A percentile compares a stretch with the other conserved stretches of the same genome.
Evolutionary conservation across 2,888 invertebrate genomes (phyloP).

Genomic region (Acleris sparsana): DNA sequence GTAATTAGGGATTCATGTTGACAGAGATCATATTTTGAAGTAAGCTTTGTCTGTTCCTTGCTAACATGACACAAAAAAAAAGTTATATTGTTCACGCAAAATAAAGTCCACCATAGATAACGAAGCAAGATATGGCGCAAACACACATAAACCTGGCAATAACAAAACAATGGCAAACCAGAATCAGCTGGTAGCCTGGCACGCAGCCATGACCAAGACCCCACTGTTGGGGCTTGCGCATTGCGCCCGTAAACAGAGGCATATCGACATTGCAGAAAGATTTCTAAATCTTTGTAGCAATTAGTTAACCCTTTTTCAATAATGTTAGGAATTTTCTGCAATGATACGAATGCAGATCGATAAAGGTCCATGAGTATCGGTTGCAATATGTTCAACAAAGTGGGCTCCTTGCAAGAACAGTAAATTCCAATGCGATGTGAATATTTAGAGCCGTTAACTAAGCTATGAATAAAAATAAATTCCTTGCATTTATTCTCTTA

Average conservation of each 20-base stretch:
- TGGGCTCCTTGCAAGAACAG: too few relatives aligned
- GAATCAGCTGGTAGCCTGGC: slow-evolving; percentile 64
- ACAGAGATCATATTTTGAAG: not conserved
- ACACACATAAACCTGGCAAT: not conserved
- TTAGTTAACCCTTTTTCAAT: not conserved
- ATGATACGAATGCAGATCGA: too few relatives aligned
- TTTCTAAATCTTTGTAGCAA: not conserved
- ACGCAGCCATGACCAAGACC: slow-evolving; percentile 49
- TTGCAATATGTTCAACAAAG: too few relatives aligned
- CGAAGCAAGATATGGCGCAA: slow-evolving; percentile 5
- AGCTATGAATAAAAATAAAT: too few relatives aligned
- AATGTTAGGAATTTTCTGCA: not conserved
- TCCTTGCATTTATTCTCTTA: not conserved
- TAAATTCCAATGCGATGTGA: too few relatives aligned
- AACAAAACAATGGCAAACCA: slow-evolving; percentile 30
- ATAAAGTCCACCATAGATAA: not conserved
- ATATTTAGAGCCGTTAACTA: too few relatives aligned
- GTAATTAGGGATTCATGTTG: too few relatives aligned
- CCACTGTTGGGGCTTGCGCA: slow-evolving; percentile 61
- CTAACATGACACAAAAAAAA: not conserved
- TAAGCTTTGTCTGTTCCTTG: not conserved
- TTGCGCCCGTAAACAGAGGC: slow-evolving; percentile 58
- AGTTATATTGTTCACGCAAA: not conserved
- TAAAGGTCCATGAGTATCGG: too few relatives aligned
- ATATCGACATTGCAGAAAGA: slow-evolving; percentile 19